Percentiles rank a stretch among this genome's conserved stretches.
phyloP scores from a whole-genome alignment of 1,140 invertebrate species.

The Leptonema lineaticorne region DNA sequence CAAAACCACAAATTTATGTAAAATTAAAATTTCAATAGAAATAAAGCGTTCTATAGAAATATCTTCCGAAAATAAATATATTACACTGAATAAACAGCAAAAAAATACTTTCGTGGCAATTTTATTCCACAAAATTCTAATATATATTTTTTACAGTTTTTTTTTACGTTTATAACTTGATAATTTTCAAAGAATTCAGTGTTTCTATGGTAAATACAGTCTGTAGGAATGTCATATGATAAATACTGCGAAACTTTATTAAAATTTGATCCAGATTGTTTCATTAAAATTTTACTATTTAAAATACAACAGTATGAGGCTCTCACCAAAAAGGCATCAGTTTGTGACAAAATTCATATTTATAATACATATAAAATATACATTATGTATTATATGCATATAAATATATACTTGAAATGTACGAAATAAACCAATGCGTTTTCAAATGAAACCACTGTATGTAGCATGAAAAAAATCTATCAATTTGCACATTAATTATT shows the following conservation, averaged over 20 bases:
- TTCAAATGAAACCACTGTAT: conserved; percentile 11
- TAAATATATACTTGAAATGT: conserved; percentile 8
- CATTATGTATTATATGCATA: background rate
- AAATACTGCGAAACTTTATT: conserved; percentile 11
- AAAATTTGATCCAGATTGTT: background rate
- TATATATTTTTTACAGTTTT: too few species aligned
- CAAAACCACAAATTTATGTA: background rate
- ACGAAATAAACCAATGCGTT: too few species aligned
- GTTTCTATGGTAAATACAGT: conserved; percentile 3
- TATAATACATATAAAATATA: background rate
- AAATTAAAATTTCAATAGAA: background rate
- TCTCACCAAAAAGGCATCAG: conserved; percentile 17
- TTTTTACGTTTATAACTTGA: too few species aligned
- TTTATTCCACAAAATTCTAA: background rate
- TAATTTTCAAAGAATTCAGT: too few species aligned
- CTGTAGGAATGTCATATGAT: conserved; percentile 14
- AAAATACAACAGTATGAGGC: too few species aligned
- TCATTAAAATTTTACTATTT: background rate
- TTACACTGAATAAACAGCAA: background rate
- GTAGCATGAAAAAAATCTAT: conserved; percentile 22
- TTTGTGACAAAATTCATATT: conserved; percentile 7
- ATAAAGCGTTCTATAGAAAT: background rate
- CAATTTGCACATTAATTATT: conserved; percentile 17
- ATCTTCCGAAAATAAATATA: background rate
- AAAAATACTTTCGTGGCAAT: background rate